Evolutionary conservation across 2,888 invertebrate species (phyloP).

Genomic region (Odontocerum albicorne): DNA sequence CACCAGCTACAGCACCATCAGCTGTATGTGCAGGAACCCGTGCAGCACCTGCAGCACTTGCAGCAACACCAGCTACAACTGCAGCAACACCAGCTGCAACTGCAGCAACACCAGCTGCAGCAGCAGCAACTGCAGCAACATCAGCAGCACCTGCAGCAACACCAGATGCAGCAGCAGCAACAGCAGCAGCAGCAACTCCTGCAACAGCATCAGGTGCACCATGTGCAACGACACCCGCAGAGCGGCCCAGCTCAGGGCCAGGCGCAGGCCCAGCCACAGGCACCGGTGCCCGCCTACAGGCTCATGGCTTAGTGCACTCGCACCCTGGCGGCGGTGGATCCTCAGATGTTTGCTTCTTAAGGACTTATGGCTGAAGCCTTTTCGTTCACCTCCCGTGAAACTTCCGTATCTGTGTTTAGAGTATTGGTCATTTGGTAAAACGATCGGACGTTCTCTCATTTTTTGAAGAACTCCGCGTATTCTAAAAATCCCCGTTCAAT

Average conservation of each 20-base stretch:
- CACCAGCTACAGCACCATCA: conserved; percentile 33
- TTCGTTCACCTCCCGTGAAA: background rate
- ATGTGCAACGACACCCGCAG: conserved; percentile 19
- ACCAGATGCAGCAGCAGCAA: conserved; percentile 17
- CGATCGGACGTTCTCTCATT: background rate
- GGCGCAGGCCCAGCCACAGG: conserved; percentile 22
- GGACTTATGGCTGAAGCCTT: conserved; percentile 29
- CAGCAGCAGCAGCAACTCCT: conserved; percentile 24
- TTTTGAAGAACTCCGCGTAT: background rate
- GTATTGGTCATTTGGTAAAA: no score
- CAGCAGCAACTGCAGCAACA: conserved; percentile 35
- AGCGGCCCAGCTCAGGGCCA: conserved; percentile 11
- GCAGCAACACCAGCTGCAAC: conserved; percentile 19
- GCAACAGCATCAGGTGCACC: conserved; percentile 17
- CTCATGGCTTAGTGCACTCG: conserved; percentile 34
- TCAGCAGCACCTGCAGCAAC: conserved; percentile 23
- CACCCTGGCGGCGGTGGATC: conserved; percentile 31
- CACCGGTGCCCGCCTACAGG: conserved; percentile 38
- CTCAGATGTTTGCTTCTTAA: conserved; percentile 37
- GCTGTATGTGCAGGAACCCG: conserved; percentile 35
- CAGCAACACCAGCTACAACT: conserved; percentile 24
- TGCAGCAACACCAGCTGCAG: conserved; percentile 23
- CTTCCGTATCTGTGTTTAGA: background rate
- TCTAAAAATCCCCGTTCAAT: background rate
- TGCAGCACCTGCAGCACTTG: conserved; percentile 34